These are phyloP conservation scores for Grammomys surdaster DNA, from an alignment of 2,113 vertebrate species.

Conservation along the genomic window DNA sequence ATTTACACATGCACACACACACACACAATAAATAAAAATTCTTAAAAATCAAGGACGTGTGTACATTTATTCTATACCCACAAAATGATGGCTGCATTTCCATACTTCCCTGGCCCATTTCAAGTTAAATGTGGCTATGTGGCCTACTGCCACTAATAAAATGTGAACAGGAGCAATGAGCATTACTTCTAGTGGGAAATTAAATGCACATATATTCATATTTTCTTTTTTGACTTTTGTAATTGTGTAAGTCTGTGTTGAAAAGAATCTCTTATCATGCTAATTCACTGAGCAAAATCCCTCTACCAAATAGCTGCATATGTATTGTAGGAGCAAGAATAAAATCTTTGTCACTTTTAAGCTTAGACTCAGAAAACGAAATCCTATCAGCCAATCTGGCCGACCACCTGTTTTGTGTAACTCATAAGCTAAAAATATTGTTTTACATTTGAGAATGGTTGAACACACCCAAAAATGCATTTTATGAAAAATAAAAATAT, in stretches of 20 bases:
- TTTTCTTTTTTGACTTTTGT: neutral
- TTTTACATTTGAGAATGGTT: neutral
- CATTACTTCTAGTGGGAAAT: neutral
- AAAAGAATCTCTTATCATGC: neutral
- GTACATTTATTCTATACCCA: neutral
- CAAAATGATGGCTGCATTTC: neutral
- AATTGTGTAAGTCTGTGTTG: neutral
- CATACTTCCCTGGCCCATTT: neutral
- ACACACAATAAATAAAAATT: neutral
- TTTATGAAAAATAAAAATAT: neutral
- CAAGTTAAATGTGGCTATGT: neutral
- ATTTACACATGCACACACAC: neutral
- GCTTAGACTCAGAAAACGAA: neutral
- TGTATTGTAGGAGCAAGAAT: neutral
- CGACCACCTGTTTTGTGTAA: neutral
- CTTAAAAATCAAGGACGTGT: neutral
- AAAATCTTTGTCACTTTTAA: neutral
- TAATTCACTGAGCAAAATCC: neutral
- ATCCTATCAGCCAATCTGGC: neutral
- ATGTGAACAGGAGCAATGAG: neutral
- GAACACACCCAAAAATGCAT: neutral
- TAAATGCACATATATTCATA: neutral
- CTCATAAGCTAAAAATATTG: neutral
- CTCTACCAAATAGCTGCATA: neutral
- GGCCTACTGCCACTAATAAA: neutral